phyloP scores from a whole-genome alignment of 2,113 vertebrate genomes.

The Campylomormyrus numenius region DNA sequence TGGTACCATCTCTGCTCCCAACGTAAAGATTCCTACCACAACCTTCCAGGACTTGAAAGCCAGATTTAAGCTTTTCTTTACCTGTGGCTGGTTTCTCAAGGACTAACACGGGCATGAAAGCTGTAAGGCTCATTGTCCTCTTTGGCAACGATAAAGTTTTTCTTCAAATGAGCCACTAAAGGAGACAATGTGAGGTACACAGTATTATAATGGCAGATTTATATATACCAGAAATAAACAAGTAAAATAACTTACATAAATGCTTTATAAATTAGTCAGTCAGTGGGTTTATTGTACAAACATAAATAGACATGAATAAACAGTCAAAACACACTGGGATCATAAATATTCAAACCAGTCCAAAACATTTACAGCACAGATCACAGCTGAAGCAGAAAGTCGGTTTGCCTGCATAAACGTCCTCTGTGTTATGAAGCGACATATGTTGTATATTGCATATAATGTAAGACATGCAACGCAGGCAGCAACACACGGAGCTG shows the following conservation, averaged over 20 bases:
- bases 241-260: not conserved
- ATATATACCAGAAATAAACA: not conserved
- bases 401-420: not conserved
- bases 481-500: not conserved
- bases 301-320: not conserved
- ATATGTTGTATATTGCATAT: not conserved
- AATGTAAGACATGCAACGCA: not conserved
- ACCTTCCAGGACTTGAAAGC: conserved; percentile 45
- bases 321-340: not conserved
- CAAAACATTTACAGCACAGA: not conserved
- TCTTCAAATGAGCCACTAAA: not conserved
- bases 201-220: not conserved
- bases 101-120: conserved; percentile 41
- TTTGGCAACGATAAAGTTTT: not conserved
- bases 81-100: conserved; percentile 37
- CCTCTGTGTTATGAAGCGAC: not conserved
- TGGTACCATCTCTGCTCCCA: conserved; percentile 45
- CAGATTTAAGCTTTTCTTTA: conserved; percentile 49
- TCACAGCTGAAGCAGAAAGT: not conserved
- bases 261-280: not conserved
- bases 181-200: not conserved
- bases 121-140: conserved; percentile 41
- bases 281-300: not conserved
- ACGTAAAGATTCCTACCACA: conserved; percentile 47
- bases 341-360: not conserved